Conservation (phyloP, 2,113 vertebrate genomes). For the Ammodytes marinus region DNA sequence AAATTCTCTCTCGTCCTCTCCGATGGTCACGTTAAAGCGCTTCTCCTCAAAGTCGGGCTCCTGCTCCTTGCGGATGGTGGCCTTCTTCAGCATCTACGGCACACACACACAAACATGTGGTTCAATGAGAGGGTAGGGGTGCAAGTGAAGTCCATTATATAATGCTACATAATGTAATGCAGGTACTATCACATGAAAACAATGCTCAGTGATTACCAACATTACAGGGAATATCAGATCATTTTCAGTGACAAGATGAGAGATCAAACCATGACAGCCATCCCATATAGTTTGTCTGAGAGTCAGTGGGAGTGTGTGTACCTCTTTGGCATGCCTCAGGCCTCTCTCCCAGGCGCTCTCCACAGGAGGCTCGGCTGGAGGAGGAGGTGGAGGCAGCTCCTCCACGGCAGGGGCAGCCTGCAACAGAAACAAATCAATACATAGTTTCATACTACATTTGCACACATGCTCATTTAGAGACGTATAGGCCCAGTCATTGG, state of each 20-base stretch:
- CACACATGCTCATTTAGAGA: not conserved
- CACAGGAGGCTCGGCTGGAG: slow-evolving; percentile 93
- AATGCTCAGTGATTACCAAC: too few relatives aligned
- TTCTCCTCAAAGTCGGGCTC: slow-evolving; percentile 99
- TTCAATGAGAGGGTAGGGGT: too few relatives aligned
- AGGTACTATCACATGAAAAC: too few relatives aligned
- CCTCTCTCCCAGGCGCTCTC: slow-evolving; percentile 99
- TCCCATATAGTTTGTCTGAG: not conserved
- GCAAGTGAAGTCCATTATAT: too few relatives aligned
- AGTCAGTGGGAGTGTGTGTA: slow-evolving; percentile 54
- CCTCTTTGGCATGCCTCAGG: slow-evolving; percentile 97
- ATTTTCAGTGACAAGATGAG: too few relatives aligned
- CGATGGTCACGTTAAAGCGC: slow-evolving; percentile 96
- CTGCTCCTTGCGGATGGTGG: slow-evolving; percentile 97
- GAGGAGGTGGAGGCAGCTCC: slow-evolving; percentile 94
- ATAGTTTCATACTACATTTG: not conserved
- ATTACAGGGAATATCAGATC: too few relatives aligned
- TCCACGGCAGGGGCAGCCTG: slow-evolving; percentile 92
- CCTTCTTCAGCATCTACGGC: slow-evolving; percentile 94
- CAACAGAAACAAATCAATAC: slow-evolving; percentile 28
- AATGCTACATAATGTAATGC: too few relatives aligned
- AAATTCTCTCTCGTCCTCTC: slow-evolving; percentile 96
- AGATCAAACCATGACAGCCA: not conserved
- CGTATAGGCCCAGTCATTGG: not conserved
- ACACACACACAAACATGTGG: not conserved